Conservation (phyloP, 2,888 invertebrate species). For the Caenorhabditis afra region DNA sequence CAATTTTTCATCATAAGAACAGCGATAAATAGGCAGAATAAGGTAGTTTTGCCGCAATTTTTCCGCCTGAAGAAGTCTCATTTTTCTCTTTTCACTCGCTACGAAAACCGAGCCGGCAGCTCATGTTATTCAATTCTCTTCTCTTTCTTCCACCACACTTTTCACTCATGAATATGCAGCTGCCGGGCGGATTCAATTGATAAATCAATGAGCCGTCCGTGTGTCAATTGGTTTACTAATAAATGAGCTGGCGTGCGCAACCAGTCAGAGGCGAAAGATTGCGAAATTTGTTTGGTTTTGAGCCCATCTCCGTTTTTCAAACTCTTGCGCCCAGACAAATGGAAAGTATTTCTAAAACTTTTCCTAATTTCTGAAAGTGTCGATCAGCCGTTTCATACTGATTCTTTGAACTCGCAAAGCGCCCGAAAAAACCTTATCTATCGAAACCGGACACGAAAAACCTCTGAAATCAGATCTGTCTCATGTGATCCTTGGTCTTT, state of each 20-base stretch:
- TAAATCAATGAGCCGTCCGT: slow-evolving; percentile 3
- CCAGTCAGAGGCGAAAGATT: neutral
- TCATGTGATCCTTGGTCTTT: neutral
- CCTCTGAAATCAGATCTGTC: neutral
- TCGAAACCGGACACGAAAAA: neutral
- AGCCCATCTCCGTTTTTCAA: no score
- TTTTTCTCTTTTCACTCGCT: no score
- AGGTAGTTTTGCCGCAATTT: no score
- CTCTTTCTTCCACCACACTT: no score
- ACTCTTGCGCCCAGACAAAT: no score
- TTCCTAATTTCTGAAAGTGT: neutral
- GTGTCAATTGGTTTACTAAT: slow-evolving; percentile 6
- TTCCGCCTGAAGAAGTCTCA: no score
- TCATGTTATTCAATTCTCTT: no score
- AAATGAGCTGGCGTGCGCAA: neutral
- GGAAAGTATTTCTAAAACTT: neutral
- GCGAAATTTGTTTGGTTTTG: slow-evolving; percentile 7
- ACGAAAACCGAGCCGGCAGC: no score
- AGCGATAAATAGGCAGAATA: no score
- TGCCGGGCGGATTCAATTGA: neutral
- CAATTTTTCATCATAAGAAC: neutral
- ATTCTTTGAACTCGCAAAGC: neutral
- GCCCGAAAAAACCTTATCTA: neutral
- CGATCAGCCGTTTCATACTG: neutral
- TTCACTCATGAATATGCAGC: no score